Evolutionary conservation across 2,888 invertebrate genomes (phyloP), one percentile per base, ranked within the genome.

Genomic region (Dromius quadrimaculatus): DNA sequence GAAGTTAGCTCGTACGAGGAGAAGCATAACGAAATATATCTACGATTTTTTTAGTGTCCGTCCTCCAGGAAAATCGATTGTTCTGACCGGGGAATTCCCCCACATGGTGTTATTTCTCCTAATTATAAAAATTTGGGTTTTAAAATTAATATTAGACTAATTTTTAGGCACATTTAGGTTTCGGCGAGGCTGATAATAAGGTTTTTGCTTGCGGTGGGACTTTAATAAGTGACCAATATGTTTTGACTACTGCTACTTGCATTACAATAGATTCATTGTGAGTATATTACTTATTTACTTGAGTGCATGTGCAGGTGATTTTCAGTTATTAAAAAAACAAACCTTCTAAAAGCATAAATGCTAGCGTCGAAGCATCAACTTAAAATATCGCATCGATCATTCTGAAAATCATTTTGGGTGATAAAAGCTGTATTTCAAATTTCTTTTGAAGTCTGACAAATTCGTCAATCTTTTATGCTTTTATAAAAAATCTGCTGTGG

Each of bases 131-230:
- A 8, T 22, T 23, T 2, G 9, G 11, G 1, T 64, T 47, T 13
- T 11, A 64, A n/a, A 47, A 17, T 63, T 43, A 45, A 45, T 32
- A 15, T 32, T 9, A 19, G 13, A 13, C 3, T 45, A 28, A 45
- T 64, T 23, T 43, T 34, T 54, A 66, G 65, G 65, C 47, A 54
- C 47, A 38, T 11, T 54, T 66, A 22, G 65, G 65, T 22, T 66
- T 50, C 38, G 32, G 22, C 11, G 47, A 54, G n/a, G 38, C 19
- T 3, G 23, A 11, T n/a, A 34, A 64, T 19, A 50, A 11, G 19
- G 34, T 45, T 15, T 66, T 32, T 32, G 65, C 54, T 36, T 66
- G 65, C 15, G 65, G 47, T 2, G 65, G 65, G 1, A 54, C 11
- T 22, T 23, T 66, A 19, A 54, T 66, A 20, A 66, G 50, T 22